Evolutionary conservation across 2,797 vertebrate genomes (phyloP), one percentile per base, ranked within the genome.

Genomic region (Cichlasoma orientale): DNA sequence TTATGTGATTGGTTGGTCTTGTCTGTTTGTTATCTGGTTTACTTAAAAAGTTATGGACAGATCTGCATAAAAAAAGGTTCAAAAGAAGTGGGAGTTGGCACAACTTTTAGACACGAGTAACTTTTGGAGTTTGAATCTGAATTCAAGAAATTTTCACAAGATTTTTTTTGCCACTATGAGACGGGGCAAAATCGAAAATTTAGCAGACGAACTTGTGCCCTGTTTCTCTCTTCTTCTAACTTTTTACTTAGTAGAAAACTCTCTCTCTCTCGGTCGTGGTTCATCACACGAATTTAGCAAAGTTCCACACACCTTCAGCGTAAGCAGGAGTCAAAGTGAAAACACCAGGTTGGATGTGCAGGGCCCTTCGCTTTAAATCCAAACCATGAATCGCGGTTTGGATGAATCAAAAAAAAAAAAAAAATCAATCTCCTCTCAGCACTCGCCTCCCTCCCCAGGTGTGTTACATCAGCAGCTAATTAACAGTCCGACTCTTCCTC

Each of bases 381-480:
- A 68, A 47, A 57, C 13, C n/a, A 52, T 13, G 33, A 85, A 73
- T 85, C 47, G 8, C 9, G 33, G 8, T 33, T 33, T 9, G 33
- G 33, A 33, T 2, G 8, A 33, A 33, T 33, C 33, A 33, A 9
- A 8, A 33, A 33, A 33, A 29, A 27, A 27, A 78, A 82, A 78
- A 61, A 47, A 41, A 31, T 77, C 1, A 57, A 19, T 72, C 69
- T 63, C 82, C 81, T 58, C 82, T 74, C 72, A 1, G n/a, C 78
- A 6, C 54, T 3, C 3, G 14, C 29, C 57, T 83, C 79, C 29
- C 57, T 83, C 79, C 85, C n/a, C 86, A 80, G 86, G 85, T 83
- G 74, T 21, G 82, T 91, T 91, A 73, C 85, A 85, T 89, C 88
- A 88, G 85, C 75, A 61, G 83, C 82, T 85, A 83, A 88, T 91